phyloP scores from a whole-genome alignment of 2,888 invertebrate genomes.

The Pristionchus entomophagus region DNA sequence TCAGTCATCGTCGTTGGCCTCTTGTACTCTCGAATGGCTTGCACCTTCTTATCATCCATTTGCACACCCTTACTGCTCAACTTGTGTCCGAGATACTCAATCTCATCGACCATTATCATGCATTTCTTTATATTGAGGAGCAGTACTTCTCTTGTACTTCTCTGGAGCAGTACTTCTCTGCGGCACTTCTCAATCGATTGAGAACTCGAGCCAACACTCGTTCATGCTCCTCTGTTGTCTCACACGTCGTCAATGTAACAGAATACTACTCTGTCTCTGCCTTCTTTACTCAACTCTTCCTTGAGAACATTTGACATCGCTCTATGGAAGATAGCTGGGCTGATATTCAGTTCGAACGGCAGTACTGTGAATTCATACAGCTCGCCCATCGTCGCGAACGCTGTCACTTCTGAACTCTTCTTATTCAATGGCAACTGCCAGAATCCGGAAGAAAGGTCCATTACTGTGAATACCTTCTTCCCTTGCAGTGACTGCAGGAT shows the following conservation, averaged over 20 bases:
- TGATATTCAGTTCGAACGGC: too few species aligned
- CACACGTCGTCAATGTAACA: constrained; percentile 55
- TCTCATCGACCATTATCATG: background rate
- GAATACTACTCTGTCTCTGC: background rate
- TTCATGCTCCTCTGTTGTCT: constrained; percentile 49
- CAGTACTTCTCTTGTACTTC: constrained; percentile 6
- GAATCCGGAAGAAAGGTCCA: constrained; percentile 49
- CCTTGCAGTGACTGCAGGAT: too few species aligned
- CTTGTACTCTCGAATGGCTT: background rate
- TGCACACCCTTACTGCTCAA: constrained; percentile 40
- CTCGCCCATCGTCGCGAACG: too few species aligned
- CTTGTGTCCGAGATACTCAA: constrained; percentile 49
- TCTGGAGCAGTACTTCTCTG: too few species aligned
- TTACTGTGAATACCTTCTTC: constrained; percentile 53
- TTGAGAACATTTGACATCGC: background rate
- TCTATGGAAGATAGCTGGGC: too few species aligned
- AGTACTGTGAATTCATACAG: too few species aligned
- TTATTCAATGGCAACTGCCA: too few species aligned
- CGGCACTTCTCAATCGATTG: background rate
- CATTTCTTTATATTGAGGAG: constrained; percentile 47
- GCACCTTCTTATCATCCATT: background rate
- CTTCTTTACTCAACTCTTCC: constrained; percentile 34
- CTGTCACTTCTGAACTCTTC: too few species aligned
- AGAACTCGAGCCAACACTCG: constrained; percentile 31
- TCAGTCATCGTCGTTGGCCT: background rate